These are phyloP conservation scores for Rhegmatorhina hoffmannsi DNA, from an alignment of 2,113 vertebrate species.

Conservation along the genomic window DNA sequence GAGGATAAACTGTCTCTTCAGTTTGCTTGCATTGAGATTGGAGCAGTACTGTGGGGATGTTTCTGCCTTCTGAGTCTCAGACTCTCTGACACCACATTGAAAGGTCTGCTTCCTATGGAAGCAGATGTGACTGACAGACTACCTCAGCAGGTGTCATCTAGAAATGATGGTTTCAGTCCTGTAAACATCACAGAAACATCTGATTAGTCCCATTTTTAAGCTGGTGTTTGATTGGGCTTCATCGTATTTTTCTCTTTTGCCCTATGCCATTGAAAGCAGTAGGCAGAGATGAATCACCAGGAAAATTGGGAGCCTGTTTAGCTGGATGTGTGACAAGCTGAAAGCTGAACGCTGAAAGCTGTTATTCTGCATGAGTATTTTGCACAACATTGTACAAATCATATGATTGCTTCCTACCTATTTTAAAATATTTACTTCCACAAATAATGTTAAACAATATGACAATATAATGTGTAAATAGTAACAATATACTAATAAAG, in stretches of 20 bases:
- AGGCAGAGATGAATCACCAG: slow-evolving; percentile 52
- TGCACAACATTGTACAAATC: background rate
- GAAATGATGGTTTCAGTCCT: background rate
- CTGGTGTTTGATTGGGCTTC: background rate
- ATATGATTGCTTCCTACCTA: background rate
- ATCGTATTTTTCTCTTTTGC: background rate
- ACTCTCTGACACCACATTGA: background rate
- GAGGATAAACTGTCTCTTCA: background rate
- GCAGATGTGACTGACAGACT: background rate
- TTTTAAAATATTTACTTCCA: slow-evolving; percentile 21
- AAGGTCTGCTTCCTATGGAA: background rate
- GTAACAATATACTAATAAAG: background rate
- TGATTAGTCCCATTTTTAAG: background rate
- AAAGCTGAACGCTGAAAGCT: slow-evolving; percentile 33
- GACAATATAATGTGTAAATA: background rate
- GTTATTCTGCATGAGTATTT: slow-evolving; percentile 9
- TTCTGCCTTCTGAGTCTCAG: background rate
- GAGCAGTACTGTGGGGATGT: background rate
- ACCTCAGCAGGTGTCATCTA: background rate
- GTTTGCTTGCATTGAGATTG: background rate
- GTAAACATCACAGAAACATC: background rate
- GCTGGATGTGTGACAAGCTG: slow-evolving; percentile 11
- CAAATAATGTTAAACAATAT: slow-evolving; percentile 1
- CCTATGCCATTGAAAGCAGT: background rate
- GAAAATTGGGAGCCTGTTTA: background rate